These are phyloP conservation scores for Alentia gelatinosa DNA, from an alignment of 2,888 invertebrate genomes.

Conservation along the genomic window DNA sequence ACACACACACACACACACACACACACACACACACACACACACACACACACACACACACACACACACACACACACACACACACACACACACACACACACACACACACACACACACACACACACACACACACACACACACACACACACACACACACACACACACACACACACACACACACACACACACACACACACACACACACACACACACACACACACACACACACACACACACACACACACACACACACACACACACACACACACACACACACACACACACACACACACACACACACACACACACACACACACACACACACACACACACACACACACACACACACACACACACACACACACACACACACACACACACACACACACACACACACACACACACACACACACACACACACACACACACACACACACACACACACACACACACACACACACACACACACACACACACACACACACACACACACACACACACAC, in stretches of 20 bases:
- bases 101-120: background rate
- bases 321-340: background rate
- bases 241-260: background rate
- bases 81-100: background rate
- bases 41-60: conserved; percentile 19
- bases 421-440: no score
- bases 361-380: background rate
- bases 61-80: background rate
- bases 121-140: background rate
- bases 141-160: background rate
- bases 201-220: background rate
- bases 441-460: no score
- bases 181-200: background rate
- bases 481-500: no score
- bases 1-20: conserved; percentile 50
- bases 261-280: background rate
- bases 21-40: conserved; percentile 18
- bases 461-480: no score
- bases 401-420: no score
- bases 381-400: background rate
- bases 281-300: background rate
- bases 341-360: background rate
- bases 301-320: background rate
- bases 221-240: background rate
- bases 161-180: background rate